Percentiles rank a stretch among this genome's conserved stretches.
phyloP scores from a whole-genome alignment of 2,113 vertebrate genomes.

The Festucalex cinctus region DNA sequence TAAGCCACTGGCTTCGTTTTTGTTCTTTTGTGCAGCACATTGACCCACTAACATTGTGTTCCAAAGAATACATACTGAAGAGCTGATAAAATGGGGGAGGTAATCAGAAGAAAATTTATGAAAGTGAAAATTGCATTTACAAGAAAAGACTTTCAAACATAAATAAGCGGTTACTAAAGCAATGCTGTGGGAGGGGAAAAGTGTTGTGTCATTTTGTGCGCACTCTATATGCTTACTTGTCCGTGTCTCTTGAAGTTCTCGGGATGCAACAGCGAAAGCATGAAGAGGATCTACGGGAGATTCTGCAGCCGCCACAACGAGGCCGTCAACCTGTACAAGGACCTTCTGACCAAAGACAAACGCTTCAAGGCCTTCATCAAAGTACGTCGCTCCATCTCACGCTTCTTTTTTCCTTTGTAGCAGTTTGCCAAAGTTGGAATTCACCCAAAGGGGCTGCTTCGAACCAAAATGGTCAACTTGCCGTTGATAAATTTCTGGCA shows the following conservation, averaged over 20 bases:
- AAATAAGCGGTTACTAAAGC: too few species aligned
- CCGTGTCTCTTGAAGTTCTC: conserved; percentile 79
- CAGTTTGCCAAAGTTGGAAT: background rate
- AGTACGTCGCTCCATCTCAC: conserved; percentile 69
- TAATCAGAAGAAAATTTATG: background rate
- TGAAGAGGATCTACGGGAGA: conserved; percentile 89
- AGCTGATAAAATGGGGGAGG: too few species aligned
- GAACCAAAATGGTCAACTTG: background rate
- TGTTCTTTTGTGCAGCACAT: too few species aligned
- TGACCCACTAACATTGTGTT: too few species aligned
- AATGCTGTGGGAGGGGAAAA: too few species aligned
- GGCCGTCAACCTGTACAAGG: conserved; percentile 92
- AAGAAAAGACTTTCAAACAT: too few species aligned
- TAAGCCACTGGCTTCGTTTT: too few species aligned
- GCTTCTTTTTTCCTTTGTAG: background rate
- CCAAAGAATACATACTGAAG: too few species aligned
- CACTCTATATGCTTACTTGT: too few species aligned
- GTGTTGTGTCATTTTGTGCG: too few species aligned
- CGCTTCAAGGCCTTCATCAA: conserved; percentile 93
- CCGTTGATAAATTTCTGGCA: too few species aligned
- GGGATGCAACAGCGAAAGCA: conserved; percentile 79
- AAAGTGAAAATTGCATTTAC: too few species aligned
- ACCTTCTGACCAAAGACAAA: conserved; percentile 87
- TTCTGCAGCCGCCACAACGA: conserved; percentile 96
- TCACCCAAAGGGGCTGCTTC: background rate